phyloP scores from a whole-genome alignment of 2,113 vertebrate genomes.

The Amphiprion percula region DNA sequence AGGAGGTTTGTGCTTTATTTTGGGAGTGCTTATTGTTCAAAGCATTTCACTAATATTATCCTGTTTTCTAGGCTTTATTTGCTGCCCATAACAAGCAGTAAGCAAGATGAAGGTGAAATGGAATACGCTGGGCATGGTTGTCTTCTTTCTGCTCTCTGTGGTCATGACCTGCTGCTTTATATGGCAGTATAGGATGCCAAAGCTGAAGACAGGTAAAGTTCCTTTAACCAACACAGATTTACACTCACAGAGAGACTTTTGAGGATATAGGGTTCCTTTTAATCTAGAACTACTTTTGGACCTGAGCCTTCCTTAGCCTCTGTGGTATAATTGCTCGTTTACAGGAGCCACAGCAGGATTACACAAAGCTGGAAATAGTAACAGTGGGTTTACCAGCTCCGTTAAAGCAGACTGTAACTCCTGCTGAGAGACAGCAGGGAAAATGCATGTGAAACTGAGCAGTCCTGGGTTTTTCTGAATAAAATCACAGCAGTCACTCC shows the following conservation, averaged over 20 bases:
- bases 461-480: background rate
- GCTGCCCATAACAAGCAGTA: conserved; percentile 6
- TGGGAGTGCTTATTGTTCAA: too few relatives aligned
- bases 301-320: conserved; percentile 43
- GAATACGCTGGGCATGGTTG: conserved; percentile 80
- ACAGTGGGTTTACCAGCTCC: conserved; percentile 60
- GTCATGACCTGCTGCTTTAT: conserved; percentile 90
- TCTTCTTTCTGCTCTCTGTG: conserved; percentile 87
- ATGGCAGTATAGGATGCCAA: conserved; percentile 81
- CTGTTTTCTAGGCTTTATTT: background rate
- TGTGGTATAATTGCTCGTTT: conserved; percentile 71
- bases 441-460: background rate
- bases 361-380: conserved; percentile 66
- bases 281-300: conserved; percentile 10
- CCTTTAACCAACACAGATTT: background rate
- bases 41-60: too few relatives aligned
- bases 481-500: background rate
- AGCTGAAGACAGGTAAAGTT: conserved; percentile 71
- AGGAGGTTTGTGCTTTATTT: too few relatives aligned
- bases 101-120: conserved; percentile 84
- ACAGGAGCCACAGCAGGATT: conserved; percentile 67
- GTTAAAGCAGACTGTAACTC: conserved; percentile 58
- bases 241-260: background rate
- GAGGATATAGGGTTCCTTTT: background rate
- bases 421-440: conserved; percentile 20